phyloP scores from a whole-genome alignment of 2,888 invertebrate genomes.

The Tenthredo distinguenda region DNA sequence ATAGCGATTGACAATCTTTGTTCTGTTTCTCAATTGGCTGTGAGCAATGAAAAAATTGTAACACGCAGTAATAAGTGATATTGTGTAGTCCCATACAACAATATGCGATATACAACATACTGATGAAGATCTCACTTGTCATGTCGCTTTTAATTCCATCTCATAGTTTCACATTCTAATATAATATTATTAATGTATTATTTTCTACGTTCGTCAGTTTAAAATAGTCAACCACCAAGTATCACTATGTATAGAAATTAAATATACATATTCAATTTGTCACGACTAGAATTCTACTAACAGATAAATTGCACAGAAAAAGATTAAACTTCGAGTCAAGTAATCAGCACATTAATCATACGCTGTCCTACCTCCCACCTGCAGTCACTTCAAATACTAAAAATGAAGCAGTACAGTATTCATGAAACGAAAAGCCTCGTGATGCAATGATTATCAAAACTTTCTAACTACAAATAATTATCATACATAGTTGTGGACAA shows the following conservation, averaged over 20 bases:
- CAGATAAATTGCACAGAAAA: not conserved
- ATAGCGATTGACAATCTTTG: not conserved
- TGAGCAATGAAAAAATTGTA: not conserved
- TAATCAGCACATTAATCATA: not conserved
- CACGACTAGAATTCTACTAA: constrained; percentile 30
- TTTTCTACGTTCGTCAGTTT: constrained; percentile 22
- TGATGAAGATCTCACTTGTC: not conserved
- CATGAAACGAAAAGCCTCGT: not conserved
- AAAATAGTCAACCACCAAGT: constrained; percentile 5
- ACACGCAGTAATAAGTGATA: not conserved
- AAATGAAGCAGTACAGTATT: not conserved
- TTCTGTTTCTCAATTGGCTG: not conserved
- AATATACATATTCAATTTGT: not conserved
- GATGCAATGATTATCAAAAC: not conserved
- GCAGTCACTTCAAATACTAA: not conserved
- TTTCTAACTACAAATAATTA: constrained; percentile 15
- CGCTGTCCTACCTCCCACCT: not conserved
- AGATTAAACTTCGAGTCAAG: not conserved
- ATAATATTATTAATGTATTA: constrained; percentile 8
- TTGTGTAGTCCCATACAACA: not conserved
- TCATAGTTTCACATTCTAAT: constrained; percentile 7
- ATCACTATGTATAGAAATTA: constrained; percentile 8
- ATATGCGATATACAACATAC: not conserved
- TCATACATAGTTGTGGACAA: constrained; percentile 6
- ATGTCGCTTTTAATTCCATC: not conserved